Base-by-base conservation (phyloP, 2,113 vertebrate species). In the Stigmatopora nigra region DNA sequence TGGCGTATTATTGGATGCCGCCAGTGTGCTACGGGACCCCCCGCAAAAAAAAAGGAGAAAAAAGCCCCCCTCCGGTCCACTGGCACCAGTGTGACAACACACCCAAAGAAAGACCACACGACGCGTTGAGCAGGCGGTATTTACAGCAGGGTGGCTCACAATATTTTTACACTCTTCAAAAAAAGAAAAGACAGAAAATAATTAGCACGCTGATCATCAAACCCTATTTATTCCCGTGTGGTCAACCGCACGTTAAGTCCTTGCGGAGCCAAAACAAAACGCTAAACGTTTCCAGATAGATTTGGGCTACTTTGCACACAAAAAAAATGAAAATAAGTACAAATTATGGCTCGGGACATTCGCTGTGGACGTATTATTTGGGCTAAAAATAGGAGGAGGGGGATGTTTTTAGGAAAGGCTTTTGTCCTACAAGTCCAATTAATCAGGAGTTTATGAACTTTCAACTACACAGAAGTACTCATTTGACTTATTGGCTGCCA, bases 71-170 rank as follows among this genome's bases (percentile, higher is more conserved):
- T 61, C 59, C 38, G 20, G 41, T 20, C 15, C 6, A 14, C 38
- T 12, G 22, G n/a, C 7, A 10, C 20, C 19, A 7, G 19, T 14
- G 22, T 22, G 41, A 61, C 19, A 61, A 61, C 59, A 61, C 59
- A 61, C 19, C 41, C 41, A 14, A 61, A 22, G 3, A 14, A 45
- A 22, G 38, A 61, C 59, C 59, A 35, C 59, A 61, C 19, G 13
- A 22, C 45, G 41, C 19, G 20, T 61, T n/a, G 20, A 46, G 59
- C n/a, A 45, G 59, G 12, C 45, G 22, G 36, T 12, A 44, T 61
- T 61, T 61, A 45, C 41, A 46, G 38, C 59, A 45, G 59, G 59
- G 59, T 61, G 59, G 59, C 59, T 61, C 41, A 45, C 59, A 61
- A 61, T 61, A 61, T 61, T 61, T 61, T 22, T 45, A 61, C 41